phyloP scores from a whole-genome alignment of 2,888 invertebrate species.

The Rhyacophila evoluta region DNA sequence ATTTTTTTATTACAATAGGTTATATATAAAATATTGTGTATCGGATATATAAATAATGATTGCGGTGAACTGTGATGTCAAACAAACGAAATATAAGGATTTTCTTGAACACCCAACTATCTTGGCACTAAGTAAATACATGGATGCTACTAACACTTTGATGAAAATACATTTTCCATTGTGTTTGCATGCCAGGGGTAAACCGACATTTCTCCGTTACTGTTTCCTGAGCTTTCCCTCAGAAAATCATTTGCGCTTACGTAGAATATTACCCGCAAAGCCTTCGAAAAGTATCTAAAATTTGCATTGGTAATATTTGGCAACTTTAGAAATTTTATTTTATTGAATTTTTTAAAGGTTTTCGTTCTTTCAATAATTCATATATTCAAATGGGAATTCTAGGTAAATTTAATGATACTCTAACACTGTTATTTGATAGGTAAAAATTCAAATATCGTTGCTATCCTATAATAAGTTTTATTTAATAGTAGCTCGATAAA shows the following conservation, averaged over 20 bases:
- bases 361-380: neutral
- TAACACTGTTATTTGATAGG: neutral
- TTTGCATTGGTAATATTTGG: neutral
- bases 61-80: neutral
- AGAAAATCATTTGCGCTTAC: neutral
- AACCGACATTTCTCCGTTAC: neutral
- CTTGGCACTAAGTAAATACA: neutral
- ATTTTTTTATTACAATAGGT: no score
- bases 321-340: neutral
- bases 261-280: neutral
- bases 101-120: neutral
- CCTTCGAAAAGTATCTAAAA: neutral
- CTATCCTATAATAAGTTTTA: no score
- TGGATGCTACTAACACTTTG: neutral
- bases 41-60: no score
- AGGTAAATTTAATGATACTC: neutral
- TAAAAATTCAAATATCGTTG: no score
- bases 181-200: neutral
- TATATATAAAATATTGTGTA: no score
- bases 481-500: no score
- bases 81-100: neutral
- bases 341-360: neutral
- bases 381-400: neutral
- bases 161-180: neutral
- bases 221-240: neutral